A percentile compares a stretch with the other conserved stretches of the same genome.
Conservation (phyloP, 2,888 invertebrate species). For the Papilio gigon region DNA sequence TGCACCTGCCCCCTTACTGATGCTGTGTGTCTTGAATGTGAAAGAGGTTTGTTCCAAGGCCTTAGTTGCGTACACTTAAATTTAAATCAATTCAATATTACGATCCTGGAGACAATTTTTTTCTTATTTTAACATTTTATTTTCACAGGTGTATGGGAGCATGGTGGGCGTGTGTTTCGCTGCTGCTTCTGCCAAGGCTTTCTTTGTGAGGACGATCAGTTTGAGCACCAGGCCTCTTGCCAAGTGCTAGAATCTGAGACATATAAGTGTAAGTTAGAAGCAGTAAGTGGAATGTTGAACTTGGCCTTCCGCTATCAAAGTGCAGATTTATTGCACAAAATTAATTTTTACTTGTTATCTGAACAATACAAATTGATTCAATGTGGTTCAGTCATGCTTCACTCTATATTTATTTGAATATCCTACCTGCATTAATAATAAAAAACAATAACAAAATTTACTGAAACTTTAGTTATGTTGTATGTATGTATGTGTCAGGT, state of each 20-base stretch:
- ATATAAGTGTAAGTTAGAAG: constrained; percentile 90
- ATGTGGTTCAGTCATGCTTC: too few relatives aligned
- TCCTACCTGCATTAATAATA: too few relatives aligned
- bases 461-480: too few relatives aligned
- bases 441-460: too few relatives aligned
- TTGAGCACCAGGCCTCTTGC: constrained; percentile 98
- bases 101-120: too few relatives aligned
- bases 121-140: not conserved
- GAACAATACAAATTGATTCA: not conserved
- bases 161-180: constrained; percentile 94
- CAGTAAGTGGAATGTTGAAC: not conserved
- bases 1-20: constrained; percentile 95
- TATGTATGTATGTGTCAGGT: constrained; percentile 75
- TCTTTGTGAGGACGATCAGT: constrained; percentile 97
- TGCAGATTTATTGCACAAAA: not conserved
- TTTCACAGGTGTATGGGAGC: constrained; percentile 93
- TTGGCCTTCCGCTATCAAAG: too few relatives aligned
- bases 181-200: constrained; percentile 95
- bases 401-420: too few relatives aligned
- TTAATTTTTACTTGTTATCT: not conserved
- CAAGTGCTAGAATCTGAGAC: constrained; percentile 97
- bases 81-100: not conserved
- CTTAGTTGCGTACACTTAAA: not conserved
- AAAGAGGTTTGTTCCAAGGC: constrained; percentile 81
- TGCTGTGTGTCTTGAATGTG: constrained; percentile 95